phyloP scores from a whole-genome alignment of 2,797 vertebrate genomes.

The Danio jaintianensis region DNA sequence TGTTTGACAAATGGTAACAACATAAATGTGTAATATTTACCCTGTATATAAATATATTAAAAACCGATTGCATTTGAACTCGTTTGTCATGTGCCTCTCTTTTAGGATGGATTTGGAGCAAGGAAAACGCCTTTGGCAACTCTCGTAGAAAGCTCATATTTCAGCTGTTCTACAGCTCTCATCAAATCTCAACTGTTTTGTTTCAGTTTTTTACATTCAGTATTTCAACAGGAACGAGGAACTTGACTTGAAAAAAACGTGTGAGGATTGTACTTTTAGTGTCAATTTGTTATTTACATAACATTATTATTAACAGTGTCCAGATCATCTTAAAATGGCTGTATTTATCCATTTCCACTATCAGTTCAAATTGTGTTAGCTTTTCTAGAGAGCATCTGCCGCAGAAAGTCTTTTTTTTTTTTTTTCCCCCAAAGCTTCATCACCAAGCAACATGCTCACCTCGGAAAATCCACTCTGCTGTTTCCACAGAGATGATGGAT shows the following conservation, averaged over 20 bases:
- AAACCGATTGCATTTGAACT: conserved; percentile 40
- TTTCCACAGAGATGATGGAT: conserved; percentile 27
- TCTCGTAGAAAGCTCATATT: conserved; percentile 41
- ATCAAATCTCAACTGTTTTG: conserved; percentile 3
- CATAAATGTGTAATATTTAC: conserved; percentile 52
- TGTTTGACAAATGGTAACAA: conserved; percentile 38
- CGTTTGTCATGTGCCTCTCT: not conserved
- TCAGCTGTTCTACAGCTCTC: conserved; percentile 23
- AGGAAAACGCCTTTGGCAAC: conserved; percentile 21
- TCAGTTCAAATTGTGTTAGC: conserved; percentile 25
- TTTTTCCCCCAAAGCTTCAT: conserved; percentile 15
- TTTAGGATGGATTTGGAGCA: conserved; percentile 6
- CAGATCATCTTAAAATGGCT: not conserved
- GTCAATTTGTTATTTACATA: not conserved
- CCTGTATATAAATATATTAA: conserved; percentile 52
- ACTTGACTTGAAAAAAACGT: too few species aligned
- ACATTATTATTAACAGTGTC: not conserved
- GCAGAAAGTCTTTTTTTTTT: conserved; percentile 3
- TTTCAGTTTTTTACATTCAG: conserved; percentile 18
- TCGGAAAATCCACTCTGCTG: conserved; percentile 24
- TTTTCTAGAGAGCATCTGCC: conserved; percentile 44
- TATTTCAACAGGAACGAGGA: conserved; percentile 1
- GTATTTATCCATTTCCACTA: conserved; percentile 30
- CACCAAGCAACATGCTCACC: conserved; percentile 48
- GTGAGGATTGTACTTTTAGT: not conserved